Base-by-base conservation (phyloP, 2,113 vertebrate species). In the Semnopithecus entellus region DNA sequence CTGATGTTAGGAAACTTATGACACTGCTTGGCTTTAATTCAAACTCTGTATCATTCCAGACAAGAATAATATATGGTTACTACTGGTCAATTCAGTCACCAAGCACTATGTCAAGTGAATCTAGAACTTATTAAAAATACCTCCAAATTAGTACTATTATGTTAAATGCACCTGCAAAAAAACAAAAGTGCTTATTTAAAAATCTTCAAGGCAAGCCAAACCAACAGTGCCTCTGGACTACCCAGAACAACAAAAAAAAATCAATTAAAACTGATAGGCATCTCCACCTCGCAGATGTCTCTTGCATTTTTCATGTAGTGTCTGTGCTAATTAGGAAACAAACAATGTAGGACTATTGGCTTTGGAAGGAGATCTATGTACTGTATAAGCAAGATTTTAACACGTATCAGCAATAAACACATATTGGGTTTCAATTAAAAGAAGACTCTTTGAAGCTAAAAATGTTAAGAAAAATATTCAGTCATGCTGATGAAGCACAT, bases 351-450 rank as follows among this genome's bases (percentile, higher is more conserved):
- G n/a, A 52, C 45, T 97, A 75, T 92, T 97, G 93, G 94, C 95
- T 97, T 82, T 83, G 68, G 90, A 96, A 75, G 88, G 50, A 90
- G 66, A 93, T 94, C 93, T 94, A 90, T 85, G 48, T 66, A 93
- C 81, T 59, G 81, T 30, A 68, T 96, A 95, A 94, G 97, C 97
- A 97, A 83, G 66, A 97, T 90, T 96, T 97, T 97, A 96, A 95
- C 59, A 85, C 72, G 81, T 97, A 78, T 98, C 97, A 98, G 96
- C 95, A 97, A 96, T 95, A 98, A 96, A 94, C 84, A 82, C 88
- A 86, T 94, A 96, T 73, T 95, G 94, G 90, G 68, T 88, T 97
- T 96, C 80, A 96, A 95, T 97, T 96, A 93, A 96, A 93, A 97
- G 43, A 95, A 73, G 76, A 97, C 12, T 92, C 68, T 96, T 88